Base-by-base conservation (phyloP, 2,888 invertebrate species). In the Acanthopleura granulata region DNA sequence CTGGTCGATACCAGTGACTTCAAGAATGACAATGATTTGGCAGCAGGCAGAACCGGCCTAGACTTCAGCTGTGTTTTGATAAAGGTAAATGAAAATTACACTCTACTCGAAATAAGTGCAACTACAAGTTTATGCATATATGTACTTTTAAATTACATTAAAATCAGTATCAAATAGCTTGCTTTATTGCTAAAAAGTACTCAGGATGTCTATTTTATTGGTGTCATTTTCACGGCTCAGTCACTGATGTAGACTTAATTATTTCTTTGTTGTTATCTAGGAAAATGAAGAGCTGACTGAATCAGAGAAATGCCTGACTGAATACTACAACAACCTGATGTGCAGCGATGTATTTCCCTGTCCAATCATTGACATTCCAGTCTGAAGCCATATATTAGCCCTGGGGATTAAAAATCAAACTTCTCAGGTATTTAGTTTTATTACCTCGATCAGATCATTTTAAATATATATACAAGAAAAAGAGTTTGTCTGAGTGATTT, bases 311-410 rank as follows among this genome's bases (percentile, higher is more conserved):
- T 77, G 79, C 18, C 76, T 85, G 40, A 75, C 80, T 71, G 81
- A 81, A 18, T 85, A 79, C 74, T 82, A 82, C 75, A 81, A 82
- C 72, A 62, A 78, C 18, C 72, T 80, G 57, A 74, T 80, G 75
- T 78, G 75, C 30, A 80, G 82, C 69, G 81, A 82, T 80, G 76
- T 81, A 16, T 78, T 75, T 12, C 84, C 84, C 1, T 81, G 80
- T 29, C 85, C 85, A 14, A 77, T 84, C 27, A 78, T 84, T 49
- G 75, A 80, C 49, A 75, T 84, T 9, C 81, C 84, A 3, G 83
- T 79, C 3, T 83, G 83, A 83, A 72, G 51, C 40, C 40, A 6
- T 40, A 40, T 40, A 6, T 40, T 40, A 40, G 40, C 40, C 40
- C 40, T 40, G 3, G 40, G n/a, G 40, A 40, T 40, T 40, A 3